Conservation (phyloP, 2,113 vertebrate species). For the Rattus norvegicus region DNA sequence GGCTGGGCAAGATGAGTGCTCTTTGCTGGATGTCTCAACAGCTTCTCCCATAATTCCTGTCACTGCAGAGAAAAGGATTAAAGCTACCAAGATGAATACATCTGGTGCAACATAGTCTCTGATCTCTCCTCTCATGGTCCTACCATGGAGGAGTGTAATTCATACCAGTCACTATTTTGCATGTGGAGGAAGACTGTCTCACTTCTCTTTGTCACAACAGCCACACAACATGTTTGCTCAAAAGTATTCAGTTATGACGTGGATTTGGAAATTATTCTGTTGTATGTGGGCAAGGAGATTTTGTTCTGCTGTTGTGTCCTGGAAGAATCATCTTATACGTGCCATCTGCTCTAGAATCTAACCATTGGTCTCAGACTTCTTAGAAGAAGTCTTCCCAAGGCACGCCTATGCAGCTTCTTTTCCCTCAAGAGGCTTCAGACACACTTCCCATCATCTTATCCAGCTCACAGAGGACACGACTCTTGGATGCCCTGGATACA, state of each 20-base stretch:
- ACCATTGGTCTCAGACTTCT: background rate
- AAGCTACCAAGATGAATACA: background rate
- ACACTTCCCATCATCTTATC: background rate
- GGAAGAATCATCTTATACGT: background rate
- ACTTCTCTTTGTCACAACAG: background rate
- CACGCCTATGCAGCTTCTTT: background rate
- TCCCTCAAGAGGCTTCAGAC: background rate
- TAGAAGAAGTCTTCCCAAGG: background rate
- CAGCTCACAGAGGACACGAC: background rate
- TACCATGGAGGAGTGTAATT: too few species aligned
- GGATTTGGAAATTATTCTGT: background rate
- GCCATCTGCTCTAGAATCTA: background rate
- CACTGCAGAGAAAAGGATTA: background rate
- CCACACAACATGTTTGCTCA: background rate
- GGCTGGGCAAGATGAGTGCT: background rate
- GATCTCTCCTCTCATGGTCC: background rate
- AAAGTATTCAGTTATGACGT: background rate
- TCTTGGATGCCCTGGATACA: background rate
- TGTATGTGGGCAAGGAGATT: background rate
- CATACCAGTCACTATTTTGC: background rate
- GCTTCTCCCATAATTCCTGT: background rate
- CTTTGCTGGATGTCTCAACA: background rate
- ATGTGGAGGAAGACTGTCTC: background rate
- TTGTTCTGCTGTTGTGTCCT: background rate
- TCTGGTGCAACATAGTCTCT: background rate